Percentiles rank a stretch among this genome's conserved stretches.
These are phyloP conservation scores for Petrocephalus schoutedeni DNA, from an alignment of 2,797 vertebrate species.

Conservation along the genomic window DNA sequence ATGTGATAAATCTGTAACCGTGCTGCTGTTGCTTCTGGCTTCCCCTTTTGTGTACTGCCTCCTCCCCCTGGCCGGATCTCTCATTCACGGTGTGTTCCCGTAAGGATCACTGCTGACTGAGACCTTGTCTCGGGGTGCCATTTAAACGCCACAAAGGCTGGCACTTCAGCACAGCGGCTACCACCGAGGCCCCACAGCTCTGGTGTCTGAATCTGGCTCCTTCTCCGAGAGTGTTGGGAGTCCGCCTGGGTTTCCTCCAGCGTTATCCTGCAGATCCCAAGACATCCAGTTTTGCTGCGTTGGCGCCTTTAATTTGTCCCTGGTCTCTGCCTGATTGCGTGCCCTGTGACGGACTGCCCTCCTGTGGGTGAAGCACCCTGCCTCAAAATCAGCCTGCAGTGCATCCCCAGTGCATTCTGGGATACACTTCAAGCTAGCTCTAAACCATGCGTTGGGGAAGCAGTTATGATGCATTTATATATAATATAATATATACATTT, in stretches of 20 bases:
- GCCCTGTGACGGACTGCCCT: background rate
- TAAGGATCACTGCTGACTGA: background rate
- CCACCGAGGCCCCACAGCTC: background rate
- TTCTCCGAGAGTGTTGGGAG: background rate
- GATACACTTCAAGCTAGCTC: background rate
- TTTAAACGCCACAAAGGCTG: background rate
- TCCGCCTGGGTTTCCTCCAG: background rate
- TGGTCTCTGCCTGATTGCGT: background rate
- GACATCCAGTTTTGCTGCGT: background rate
- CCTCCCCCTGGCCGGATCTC: background rate
- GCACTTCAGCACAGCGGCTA: background rate
- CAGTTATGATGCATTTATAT: background rate
- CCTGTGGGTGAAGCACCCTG: too few species aligned
- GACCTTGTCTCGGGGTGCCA: background rate
- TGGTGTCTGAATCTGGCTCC: background rate
- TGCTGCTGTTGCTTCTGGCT: background rate
- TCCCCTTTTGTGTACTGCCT: background rate
- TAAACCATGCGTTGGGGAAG: background rate
- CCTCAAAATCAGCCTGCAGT: background rate
- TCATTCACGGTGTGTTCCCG: background rate
- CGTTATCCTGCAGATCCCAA: background rate
- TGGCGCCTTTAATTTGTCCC: background rate
- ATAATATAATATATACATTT: background rate
- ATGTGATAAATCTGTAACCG: background rate
- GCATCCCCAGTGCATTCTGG: background rate